Base-by-base conservation (phyloP, 2,797 vertebrate species). In the Sebastes cheni region DNA sequence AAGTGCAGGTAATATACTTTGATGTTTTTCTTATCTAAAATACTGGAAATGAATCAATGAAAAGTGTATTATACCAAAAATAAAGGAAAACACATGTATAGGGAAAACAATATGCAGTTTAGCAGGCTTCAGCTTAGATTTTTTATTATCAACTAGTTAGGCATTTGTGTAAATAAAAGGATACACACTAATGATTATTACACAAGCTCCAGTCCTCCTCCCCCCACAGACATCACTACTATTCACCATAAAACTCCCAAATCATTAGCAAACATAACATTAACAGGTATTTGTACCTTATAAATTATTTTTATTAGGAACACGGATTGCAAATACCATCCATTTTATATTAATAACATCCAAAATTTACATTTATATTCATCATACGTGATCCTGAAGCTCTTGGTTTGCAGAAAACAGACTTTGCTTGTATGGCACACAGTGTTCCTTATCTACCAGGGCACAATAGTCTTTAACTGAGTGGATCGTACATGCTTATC, bases 1-100 rank as follows among this genome's bases (percentile, higher is more conserved):
- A 99, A 95, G 88, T 99, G 79, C 96, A 97, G 97, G 98, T 99
- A 95, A 77, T 54, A 25, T 5, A 46, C 7, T 68, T 68, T 4
- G 6, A 67, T 66, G 0, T 25, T 69, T 79, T 69, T 11, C 9
- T 34, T 23, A 27, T 58, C 8, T 39, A 10, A 59, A 50, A 67
- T 10, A 50, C 46, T 8, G 46, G 3, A 50, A 50, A 50, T 46
- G 11, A 39, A 42, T 42, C 5, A 42, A 42, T 42, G 16, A 46
- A 56, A 66, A 16, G 29, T 64, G 16, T 4, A 6, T 39, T 65
- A 1, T n/a, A 55, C 18, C 20, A 65, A 25, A 50, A 29, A 42
- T 3, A 42, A 42, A 42, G 8, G 22, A 65, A 42, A 39, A 32
- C 56, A 59, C 20, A 46, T 58, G 14, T 27, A 58, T 27, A 16